A percentile compares a stretch with the other conserved stretches of the same genome.
Evolutionary conservation across 2,113 vertebrate genomes (phyloP).

Genomic region (Barbus barbus): DNA sequence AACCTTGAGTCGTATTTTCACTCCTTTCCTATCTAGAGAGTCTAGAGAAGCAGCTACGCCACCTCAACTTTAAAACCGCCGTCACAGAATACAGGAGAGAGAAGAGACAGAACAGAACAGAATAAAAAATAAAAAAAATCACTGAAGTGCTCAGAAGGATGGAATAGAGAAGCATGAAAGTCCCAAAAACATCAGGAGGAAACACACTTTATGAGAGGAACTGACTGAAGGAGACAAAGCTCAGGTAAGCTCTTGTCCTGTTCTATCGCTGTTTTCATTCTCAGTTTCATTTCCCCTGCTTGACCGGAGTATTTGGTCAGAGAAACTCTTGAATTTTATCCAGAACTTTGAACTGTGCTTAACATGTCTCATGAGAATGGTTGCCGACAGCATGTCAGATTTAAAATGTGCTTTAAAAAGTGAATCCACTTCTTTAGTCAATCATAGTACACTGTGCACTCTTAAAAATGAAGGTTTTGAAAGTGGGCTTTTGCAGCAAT

Average conservation of each 20-base stretch:
- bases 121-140: not conserved
- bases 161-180: constrained; percentile 40
- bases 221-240: constrained; percentile 8
- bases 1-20: not conserved
- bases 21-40: not conserved
- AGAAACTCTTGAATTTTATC: not conserved
- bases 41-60: constrained; percentile 1
- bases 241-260: constrained; percentile 42
- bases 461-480: not conserved
- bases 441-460: not conserved
- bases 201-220: constrained; percentile 10
- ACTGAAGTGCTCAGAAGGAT: constrained; percentile 30
- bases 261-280: not conserved
- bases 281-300: not conserved
- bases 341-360: constrained; percentile 21
- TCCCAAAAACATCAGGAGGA: constrained; percentile 14
- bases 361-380: not conserved
- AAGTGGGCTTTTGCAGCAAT: not conserved
- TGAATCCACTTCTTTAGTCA: not conserved
- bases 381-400: constrained; percentile 2
- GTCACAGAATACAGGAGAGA: constrained; percentile 17
- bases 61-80: constrained; percentile 5
- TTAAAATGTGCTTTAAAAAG: too few species aligned
- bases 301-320: not conserved
- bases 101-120: constrained; percentile 7